These are phyloP conservation scores for Monopis laevigella DNA, from an alignment of 2,888 invertebrate genomes.

Conservation along the genomic window DNA sequence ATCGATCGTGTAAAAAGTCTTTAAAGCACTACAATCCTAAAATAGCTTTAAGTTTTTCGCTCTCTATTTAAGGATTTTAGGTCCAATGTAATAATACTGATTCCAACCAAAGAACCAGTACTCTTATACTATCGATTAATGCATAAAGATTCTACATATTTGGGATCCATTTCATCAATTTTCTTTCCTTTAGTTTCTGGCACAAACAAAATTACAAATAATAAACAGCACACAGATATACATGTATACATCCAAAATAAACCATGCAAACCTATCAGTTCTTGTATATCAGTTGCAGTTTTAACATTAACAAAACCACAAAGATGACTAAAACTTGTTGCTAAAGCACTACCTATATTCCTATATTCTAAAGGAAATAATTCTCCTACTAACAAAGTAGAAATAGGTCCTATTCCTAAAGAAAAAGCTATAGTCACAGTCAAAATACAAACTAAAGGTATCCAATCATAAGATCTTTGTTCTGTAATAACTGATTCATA, in stretches of 20 bases:
- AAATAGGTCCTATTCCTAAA: conserved; percentile 80
- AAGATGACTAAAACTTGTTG: conserved; percentile 85
- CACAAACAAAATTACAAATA: conserved; percentile 85
- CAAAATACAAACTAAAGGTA: conserved; percentile 83
- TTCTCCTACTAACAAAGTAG: conserved; percentile 76
- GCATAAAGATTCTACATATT: conserved; percentile 66
- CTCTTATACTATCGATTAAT: conserved; percentile 64
- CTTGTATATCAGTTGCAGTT: conserved; percentile 81
- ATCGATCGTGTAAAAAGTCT: too few species aligned
- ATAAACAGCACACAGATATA: conserved; percentile 79
- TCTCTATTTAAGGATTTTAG: too few species aligned
- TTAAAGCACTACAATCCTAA: too few species aligned
- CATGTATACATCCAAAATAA: conserved; percentile 89
- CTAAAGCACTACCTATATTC: conserved; percentile 74
- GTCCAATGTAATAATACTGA: too few species aligned
- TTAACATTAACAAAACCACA: conserved; percentile 87
- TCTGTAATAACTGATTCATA: conserved; percentile 68
- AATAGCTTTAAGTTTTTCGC: too few species aligned
- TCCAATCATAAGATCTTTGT: conserved; percentile 76
- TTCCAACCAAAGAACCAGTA: too few species aligned
- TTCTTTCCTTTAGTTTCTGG: conserved; percentile 93
- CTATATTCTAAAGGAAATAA: conserved; percentile 76
- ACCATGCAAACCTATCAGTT: conserved; percentile 78
- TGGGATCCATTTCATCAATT: conserved; percentile 86
- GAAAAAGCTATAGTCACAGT: conserved; percentile 87